Evolutionary conservation across 2,888 invertebrate genomes (phyloP).

Genomic region (Apamea crenata): DNA sequence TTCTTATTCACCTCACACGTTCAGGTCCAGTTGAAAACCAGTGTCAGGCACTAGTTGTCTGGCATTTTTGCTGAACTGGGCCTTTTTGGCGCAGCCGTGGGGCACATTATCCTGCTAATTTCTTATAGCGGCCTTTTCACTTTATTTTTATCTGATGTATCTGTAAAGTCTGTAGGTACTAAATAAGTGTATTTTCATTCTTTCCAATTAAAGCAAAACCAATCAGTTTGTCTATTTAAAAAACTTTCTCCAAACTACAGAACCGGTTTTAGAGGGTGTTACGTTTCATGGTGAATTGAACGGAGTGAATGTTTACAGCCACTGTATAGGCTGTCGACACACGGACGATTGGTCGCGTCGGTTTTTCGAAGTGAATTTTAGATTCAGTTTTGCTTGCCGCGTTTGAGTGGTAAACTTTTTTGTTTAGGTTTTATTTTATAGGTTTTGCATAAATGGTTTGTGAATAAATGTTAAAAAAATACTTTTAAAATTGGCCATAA

Average conservation of each 20-base stretch:
- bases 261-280: constrained; percentile 3
- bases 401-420: not conserved
- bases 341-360: constrained; percentile 17
- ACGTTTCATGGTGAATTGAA: constrained; percentile 22
- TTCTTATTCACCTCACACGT: too few species aligned
- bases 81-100: too few species aligned
- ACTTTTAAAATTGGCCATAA: not conserved
- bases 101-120: not conserved
- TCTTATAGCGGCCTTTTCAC: too few species aligned
- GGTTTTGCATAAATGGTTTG: not conserved
- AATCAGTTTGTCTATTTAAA: not conserved
- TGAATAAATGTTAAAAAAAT: not conserved
- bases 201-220: not conserved
- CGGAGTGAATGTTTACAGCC: constrained; percentile 22
- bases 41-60: too few species aligned
- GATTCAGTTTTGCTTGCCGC: constrained; percentile 17
- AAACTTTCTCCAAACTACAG: not conserved
- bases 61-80: too few species aligned
- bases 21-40: not conserved
- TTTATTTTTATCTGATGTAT: not conserved
- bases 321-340: not conserved
- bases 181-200: not conserved
- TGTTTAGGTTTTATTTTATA: not conserved
- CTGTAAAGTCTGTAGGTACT: not conserved
- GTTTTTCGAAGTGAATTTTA: constrained; percentile 19